Base-by-base conservation (phyloP, 1,140 invertebrate genomes). In the Chelonus insularis region DNA sequence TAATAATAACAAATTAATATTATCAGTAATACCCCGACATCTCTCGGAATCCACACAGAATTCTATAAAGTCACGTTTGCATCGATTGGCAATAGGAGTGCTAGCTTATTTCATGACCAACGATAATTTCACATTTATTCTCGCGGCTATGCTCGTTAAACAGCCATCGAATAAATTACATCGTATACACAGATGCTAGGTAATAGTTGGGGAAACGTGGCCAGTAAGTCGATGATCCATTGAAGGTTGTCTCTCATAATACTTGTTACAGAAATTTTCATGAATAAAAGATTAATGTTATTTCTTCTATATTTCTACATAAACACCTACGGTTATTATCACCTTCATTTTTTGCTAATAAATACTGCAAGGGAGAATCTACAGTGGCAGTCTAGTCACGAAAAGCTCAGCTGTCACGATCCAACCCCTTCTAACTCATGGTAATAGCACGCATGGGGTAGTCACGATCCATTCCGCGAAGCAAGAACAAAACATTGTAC, bases 401-500 rank as follows among this genome's bases (percentile, higher is more conserved):
- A 11, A 51, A 51, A 51, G n/a, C 12, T 34, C 11, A 51, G 20
- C 48, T 21, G 25, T 51, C 48, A 51, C 48, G 48, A 51, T 21
- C 9, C 20, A 34, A 34, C 20, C 45, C 21, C 45, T 45, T 48
- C 20, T 48, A 48, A 48, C 20, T 11, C 45, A 21, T 18, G 9
- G 45, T 7, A 21, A n/a, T 48, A 25, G 36, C 36, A 57, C 41
- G 41, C 41, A 59, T 29, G 8, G 12, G 39, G 52, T 23, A 23
- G 32, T 39, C 36, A 62, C 32, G 47, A 56, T 56, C 21, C 12
- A 14, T 18, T 25, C n/a, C 29, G 29, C 8, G 51, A 45, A 62
- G 45, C 41, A 56, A 56, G 36, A 29, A 47, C 18, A 36, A 59
- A 43, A 62, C 48, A 51, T n/a, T 37, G 29, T 18, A 56, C 20